Evolutionary conservation across 2,797 vertebrate species (phyloP), one percentile per base, ranked within the genome.

Genomic region (Salarias fasciatus): DNA sequence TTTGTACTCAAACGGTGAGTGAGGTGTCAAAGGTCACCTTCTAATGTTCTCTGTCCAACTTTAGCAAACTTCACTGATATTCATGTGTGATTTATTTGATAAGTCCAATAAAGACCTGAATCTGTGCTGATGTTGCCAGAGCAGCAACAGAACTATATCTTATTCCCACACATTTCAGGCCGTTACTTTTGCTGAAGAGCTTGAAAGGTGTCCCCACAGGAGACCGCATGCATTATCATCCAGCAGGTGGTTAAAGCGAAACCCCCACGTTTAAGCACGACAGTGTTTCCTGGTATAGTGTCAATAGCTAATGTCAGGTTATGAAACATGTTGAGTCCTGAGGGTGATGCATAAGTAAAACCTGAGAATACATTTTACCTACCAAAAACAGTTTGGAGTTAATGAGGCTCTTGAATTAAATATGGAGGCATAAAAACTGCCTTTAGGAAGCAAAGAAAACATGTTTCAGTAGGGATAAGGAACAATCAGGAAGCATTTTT

Each of bases 121-220:
- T 71, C 50, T 44, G 45, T 59, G 70, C 68, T 69, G 40, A 68
- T 80, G 54, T 64, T 42, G 38, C 61, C 11, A 63, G 63, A 60
- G 49, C 42, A 28, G 48, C 44, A 57, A 13, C 56, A 6, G 50
- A 29, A 64, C 73, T 38, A 70, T 68, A 62, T 30, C 33, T 59
- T 51, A 55, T 64, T 53, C 40, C 36, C 62, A 56, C 28, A 41
- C 12, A 31, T 8, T 24, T 31, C 11, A 57, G 35, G 52, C 60
- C 8, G 51, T 12, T 45, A 35, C 44, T 54, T 13, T 31, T 47
- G 8, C 48, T 12, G 1, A 58, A 36, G 33, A 15, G 6, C 35
- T 28, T 61, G n/a, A 18, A 11, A 44, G 36, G 30, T 13, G 31
- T 58, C 38, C 9, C 36, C 47, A 28, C 37, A 31, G 13, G 33